Base-by-base conservation (phyloP, 1,140 invertebrate species). In the Drosophila parabipectinata region DNA sequence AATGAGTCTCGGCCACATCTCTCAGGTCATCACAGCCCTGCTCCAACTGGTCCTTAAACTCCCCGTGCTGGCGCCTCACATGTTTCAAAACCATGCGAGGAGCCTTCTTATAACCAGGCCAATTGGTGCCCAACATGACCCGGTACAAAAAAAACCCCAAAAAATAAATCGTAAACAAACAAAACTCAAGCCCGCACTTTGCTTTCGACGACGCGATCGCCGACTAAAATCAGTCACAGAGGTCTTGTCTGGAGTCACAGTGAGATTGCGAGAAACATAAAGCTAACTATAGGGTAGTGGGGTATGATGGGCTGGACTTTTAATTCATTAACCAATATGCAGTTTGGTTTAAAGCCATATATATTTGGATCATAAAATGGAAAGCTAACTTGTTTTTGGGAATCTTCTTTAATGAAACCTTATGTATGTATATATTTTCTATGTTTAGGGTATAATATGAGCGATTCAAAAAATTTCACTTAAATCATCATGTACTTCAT, bases 61-160 rank as follows among this genome's bases (percentile, higher is more conserved):
- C 64, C 14, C 51, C 61, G 9, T 64, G 80, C 37, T 80, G 77
- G 15, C 77, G 55, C n/a, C 88, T 73, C 68, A 90, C 56, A 34
- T 63, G 74, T 34, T 90, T 88, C 30, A 90, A 45, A 63, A 90
- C 64, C 83, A 88, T 88, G 51, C 79, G 82, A 45, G 82, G 74
- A 18, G 64, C 64, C 50, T 15, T n/a, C 30, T 72, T 68, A 24
- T 52, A 72, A 54, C 66, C 52, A 44, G 66, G 58, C 75, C 83
- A 79, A 63, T 56, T 58, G 28, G 45, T 51, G 32, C 74, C 74
- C 24, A 77, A 54, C 82, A 87, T 84, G 59, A 54, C 79, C 30
- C 7, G 24, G 34, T 37, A 4, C n/a, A 12, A 39, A 52, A 32
- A 39, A 61, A 51, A 34, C 12, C 24, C 12, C 26, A 3, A 51